phyloP scores from a whole-genome alignment of 2,888 invertebrate species.

The Oscheius onirici region DNA sequence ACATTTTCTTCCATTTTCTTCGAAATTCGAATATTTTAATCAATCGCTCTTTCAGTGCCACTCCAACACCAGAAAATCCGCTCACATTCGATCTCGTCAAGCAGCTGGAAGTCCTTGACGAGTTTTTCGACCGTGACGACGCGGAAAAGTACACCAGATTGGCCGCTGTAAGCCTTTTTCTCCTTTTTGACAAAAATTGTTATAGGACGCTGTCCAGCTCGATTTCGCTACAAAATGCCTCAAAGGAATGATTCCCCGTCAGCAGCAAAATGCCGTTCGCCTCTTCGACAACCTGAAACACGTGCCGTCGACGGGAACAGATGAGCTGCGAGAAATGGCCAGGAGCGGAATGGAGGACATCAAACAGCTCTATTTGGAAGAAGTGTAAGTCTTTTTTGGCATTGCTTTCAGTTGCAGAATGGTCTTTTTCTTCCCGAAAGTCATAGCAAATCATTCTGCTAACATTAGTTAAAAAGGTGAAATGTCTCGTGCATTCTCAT shows the following conservation, averaged over 20 bases:
- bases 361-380: slow-evolving; percentile 63
- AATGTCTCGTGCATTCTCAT: no score
- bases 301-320: slow-evolving; percentile 25
- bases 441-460: no score
- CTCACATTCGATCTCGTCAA: slow-evolving; percentile 56
- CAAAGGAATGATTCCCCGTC: slow-evolving; percentile 52
- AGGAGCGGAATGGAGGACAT: slow-evolving; percentile 59
- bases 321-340: slow-evolving; percentile 52
- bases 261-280: slow-evolving; percentile 57
- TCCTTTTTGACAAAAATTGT: no score
- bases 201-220: slow-evolving; percentile 66
- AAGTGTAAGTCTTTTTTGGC: slow-evolving; percentile 46
- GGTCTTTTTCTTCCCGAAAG: no score
- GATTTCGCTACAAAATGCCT: slow-evolving; percentile 64
- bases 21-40: background rate
- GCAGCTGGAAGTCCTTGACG: slow-evolving; percentile 65
- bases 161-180: slow-evolving; percentile 66
- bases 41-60: background rate
- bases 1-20: background rate
- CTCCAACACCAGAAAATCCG: slow-evolving; percentile 13
- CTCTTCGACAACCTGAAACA: slow-evolving; percentile 61
- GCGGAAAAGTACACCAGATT: slow-evolving; percentile 59
- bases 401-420: background rate
- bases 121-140: slow-evolving; percentile 46
- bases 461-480: no score